Evolutionary conservation across 2,797 vertebrate species (phyloP).

Genomic region (Pseudochromis fuscus): DNA sequence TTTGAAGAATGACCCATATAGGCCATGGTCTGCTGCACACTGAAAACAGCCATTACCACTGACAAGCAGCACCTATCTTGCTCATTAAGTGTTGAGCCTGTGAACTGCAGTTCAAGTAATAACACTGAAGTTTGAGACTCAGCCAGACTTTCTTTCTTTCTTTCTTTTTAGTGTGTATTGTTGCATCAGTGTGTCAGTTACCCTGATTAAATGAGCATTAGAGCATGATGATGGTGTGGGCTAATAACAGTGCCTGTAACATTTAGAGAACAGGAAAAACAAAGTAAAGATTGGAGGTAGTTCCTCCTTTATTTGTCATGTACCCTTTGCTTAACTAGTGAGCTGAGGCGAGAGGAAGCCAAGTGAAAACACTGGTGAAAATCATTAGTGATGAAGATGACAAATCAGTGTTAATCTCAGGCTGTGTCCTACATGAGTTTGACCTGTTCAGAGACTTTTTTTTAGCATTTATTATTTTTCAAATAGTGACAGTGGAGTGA

Average conservation of each 20-base stretch:
- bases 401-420: background rate
- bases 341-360: background rate
- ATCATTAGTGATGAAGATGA: background rate
- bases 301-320: background rate
- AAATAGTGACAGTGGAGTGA: too few species aligned
- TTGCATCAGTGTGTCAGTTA: slow-evolving; percentile 6
- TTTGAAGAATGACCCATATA: slow-evolving; percentile 76
- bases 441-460: too few species aligned
- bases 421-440: too few species aligned
- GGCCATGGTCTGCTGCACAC: slow-evolving; percentile 72
- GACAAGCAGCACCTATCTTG: slow-evolving; percentile 76
- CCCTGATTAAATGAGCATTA: slow-evolving; percentile 26
- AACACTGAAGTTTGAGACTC: slow-evolving; percentile 43
- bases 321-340: background rate
- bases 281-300: background rate
- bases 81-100: slow-evolving; percentile 72
- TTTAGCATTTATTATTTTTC: too few species aligned
- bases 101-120: slow-evolving; percentile 59
- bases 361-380: background rate
- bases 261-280: too few species aligned
- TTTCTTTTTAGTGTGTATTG: background rate
- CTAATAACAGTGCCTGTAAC: too few species aligned
- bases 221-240: too few species aligned
- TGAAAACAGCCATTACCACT: slow-evolving; percentile 79
- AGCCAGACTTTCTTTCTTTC: slow-evolving; percentile 32